These are phyloP conservation scores for Battus philenor DNA, from an alignment of 1,140 invertebrate genomes.

Conservation along the genomic window DNA sequence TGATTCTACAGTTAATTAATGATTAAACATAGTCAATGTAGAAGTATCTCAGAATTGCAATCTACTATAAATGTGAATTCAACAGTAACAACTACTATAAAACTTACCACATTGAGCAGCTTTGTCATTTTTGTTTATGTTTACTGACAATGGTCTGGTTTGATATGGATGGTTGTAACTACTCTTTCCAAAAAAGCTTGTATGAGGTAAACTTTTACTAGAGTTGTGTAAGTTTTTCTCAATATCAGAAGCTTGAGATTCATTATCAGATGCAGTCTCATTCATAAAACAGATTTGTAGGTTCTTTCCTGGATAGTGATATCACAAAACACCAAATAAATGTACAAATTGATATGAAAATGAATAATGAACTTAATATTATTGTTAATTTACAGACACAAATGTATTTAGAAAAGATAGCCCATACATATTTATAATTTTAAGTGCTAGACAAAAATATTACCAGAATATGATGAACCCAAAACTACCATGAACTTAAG, in stretches of 20 bases:
- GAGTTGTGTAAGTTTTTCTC: slow-evolving; percentile 73
- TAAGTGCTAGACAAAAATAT: too few species aligned
- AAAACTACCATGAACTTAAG: too few species aligned
- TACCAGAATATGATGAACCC: too few species aligned
- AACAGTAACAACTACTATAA: too few species aligned
- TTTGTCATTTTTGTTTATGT: slow-evolving; percentile 65
- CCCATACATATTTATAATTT: too few species aligned
- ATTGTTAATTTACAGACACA: too few species aligned
- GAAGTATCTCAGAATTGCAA: too few species aligned
- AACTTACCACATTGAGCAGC: slow-evolving; percentile 59
- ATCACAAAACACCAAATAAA: slow-evolving; percentile 48
- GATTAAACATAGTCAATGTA: too few species aligned
- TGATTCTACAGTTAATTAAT: too few species aligned
- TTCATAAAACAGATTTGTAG: slow-evolving; percentile 97
- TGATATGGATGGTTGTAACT: slow-evolving; percentile 71
- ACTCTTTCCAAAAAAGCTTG: slow-evolving; percentile 61
- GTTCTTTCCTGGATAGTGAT: slow-evolving; percentile 85
- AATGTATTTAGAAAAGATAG: too few species aligned
- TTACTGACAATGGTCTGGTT: slow-evolving; percentile 68
- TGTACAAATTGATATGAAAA: not conserved
- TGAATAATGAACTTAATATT: slow-evolving; percentile 2
- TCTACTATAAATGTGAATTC: too few species aligned
- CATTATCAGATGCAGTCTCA: slow-evolving; percentile 90
- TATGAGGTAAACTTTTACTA: slow-evolving; percentile 54
- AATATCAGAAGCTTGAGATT: slow-evolving; percentile 83